Evolutionary conservation across 2,113 vertebrate species (phyloP), one percentile per base, ranked within the genome.

Genomic region (Callipepla squamata): DNA sequence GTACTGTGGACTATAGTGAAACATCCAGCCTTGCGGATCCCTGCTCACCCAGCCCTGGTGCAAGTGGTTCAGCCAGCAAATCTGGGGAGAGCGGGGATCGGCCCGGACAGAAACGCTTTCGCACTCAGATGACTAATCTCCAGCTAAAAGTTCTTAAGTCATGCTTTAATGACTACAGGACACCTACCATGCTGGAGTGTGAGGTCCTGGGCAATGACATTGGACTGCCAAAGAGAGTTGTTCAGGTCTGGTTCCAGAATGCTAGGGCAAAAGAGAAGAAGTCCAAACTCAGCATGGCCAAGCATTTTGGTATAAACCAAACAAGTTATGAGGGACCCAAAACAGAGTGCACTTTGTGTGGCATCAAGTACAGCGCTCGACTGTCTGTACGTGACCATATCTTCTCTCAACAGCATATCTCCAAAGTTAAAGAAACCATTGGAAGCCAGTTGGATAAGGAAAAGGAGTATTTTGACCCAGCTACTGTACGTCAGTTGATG

Each of bases 221-320:
- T 97, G 99, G 99, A 98, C 98, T 99, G 98, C 99, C 99, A 98
- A 99, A 99, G 98, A 98, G 99, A 98, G 99, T 99, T 82, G 99
- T 99, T 97, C 99, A 99, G 98, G 99, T 99, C 97, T 99, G 99
- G 99, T 99, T 99, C 98, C 99, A 99, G 98, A 99, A 99, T 97
- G 99, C 99, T 80, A 98, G 99, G 94, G 99, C 99, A 32, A 99
- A 99, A 97, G 99, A 99, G 94, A 99, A 99, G 97, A 99, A 99
- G 97, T 98, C 99, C 90, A 99, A 99, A 97, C 98, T 99, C 94
- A 99, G 99, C 97, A 99, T 99, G 99, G 99, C 99, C 96, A 99
- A 99, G 98, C 99, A 99, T 97, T 99, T 99, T 92, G 99, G 99
- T 97, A 99, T 99, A 97, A 99, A 99, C 98, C 99, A 99, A 95